Percentiles rank a stretch among this genome's conserved stretches.
Evolutionary conservation across 2,888 invertebrate species (phyloP).

Genomic region (Gastracanthus pulcherrimus): DNA sequence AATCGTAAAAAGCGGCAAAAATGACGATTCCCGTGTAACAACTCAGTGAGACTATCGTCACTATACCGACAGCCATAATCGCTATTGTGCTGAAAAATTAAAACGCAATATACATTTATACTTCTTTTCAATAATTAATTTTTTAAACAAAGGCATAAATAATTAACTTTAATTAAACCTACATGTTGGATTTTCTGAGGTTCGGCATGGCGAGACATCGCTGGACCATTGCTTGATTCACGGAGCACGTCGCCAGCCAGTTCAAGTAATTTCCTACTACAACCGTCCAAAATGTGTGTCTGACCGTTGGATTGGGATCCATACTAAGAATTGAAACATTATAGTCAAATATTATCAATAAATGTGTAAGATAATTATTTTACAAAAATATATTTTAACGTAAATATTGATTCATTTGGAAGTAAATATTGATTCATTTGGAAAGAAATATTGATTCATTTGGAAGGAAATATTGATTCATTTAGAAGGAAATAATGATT

Average conservation of each 20-base stretch:
- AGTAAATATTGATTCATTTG: no score
- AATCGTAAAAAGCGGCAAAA: slow-evolving; percentile 89
- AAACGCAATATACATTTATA: no score
- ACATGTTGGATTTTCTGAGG: slow-evolving; percentile 85
- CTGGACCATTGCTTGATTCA: slow-evolving; percentile 93
- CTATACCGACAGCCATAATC: slow-evolving; percentile 88
- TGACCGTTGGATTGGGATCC: slow-evolving; percentile 85
- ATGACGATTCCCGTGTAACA: slow-evolving; percentile 92
- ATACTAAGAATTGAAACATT: no score
- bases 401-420: no score
- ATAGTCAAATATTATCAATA: no score
- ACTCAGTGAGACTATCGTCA: slow-evolving; percentile 86
- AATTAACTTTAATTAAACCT: slow-evolving; percentile 61
- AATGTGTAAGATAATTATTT: no score
- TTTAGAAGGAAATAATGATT: no score
- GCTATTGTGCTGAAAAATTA: slow-evolving; percentile 82
- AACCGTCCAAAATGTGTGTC: slow-evolving; percentile 91
- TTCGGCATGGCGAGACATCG: slow-evolving; percentile 88
- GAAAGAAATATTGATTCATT: no score
- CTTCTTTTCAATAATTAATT: no score
- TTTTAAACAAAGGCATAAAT: not conserved
- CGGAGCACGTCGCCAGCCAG: slow-evolving; percentile 89
- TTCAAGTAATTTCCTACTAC: slow-evolving; percentile 88
- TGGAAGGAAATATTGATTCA: no score
- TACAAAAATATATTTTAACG: no score